Base-by-base conservation (phyloP, 2,113 vertebrate genomes). In the Dinomys branickii region DNA sequence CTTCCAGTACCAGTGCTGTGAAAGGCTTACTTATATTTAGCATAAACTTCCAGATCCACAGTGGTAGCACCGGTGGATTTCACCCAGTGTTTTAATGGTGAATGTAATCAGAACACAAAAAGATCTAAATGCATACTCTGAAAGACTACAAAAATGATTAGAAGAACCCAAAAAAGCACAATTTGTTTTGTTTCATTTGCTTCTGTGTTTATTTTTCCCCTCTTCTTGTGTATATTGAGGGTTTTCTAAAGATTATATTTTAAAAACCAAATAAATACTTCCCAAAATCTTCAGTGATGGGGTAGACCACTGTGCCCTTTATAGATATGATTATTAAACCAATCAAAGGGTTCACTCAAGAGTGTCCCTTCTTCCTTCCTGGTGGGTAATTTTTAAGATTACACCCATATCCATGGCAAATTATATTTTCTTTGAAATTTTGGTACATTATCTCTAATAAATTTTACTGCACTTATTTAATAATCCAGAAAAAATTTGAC, bases 241-340 rank as follows among this genome's bases (percentile, higher is more conserved):
- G 97, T 94, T 98, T 98, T 98, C 97, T 97, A 97, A 92, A 98
- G 97, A 98, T 96, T 94, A 50, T 95, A 97, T 97, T 98, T 98
- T 98, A 94, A 98, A 97, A 98, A 97, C 93, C 95, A 97, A 97
- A 93, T 98, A 98, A 98, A 98, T 97, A 97, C 97, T 97, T 98
- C 97, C 97, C 93, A 83, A 91, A 97, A 38, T 94, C 71, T 95
- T 97, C 91, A 97, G 84, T 97, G 96, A 63, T 97, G 94, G 94
- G 88, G 65, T 97, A 94, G 59, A 97, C 97, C 97, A 97, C 96
- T 94, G 84, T 98, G 96, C 94, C 97, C 97, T 97, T 95, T 98
- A 84, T 96, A 83, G 95, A 97, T 98, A 73, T 97, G 83, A 97
- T 98, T 97, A 98, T 98, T 98, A 97, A 98, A 97, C 98, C 96